phyloP scores from a whole-genome alignment of 2,113 vertebrate species.

The Hirundichthys speculiger region DNA sequence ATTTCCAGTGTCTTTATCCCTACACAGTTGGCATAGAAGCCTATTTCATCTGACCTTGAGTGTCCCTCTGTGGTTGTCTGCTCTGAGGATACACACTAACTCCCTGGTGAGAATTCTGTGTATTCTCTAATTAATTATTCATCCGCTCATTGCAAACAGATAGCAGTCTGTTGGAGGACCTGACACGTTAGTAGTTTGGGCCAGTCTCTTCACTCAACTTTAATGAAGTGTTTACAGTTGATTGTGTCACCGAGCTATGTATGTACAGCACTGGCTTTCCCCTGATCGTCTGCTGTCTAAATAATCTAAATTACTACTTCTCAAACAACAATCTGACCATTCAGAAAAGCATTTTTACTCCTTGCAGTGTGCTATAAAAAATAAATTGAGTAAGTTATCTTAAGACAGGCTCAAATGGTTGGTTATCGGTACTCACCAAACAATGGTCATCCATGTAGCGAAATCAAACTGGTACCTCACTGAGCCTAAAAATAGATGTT shows the following conservation, averaged over 20 bases:
- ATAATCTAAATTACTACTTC: neutral
- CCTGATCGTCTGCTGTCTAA: neutral
- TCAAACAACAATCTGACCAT: neutral
- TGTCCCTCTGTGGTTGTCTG: slow-evolving; percentile 74
- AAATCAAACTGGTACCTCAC: too few relatives aligned
- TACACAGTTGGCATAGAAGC: slow-evolving; percentile 67
- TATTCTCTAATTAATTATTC: slow-evolving; percentile 83
- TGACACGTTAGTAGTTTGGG: slow-evolving; percentile 54
- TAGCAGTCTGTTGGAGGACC: slow-evolving; percentile 60
- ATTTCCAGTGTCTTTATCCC: slow-evolving; percentile 74
- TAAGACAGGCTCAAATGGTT: neutral
- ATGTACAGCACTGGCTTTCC: slow-evolving; percentile 8
- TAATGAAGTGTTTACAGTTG: slow-evolving; percentile 59
- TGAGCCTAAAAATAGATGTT: too few relatives aligned
- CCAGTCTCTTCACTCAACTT: slow-evolving; percentile 54
- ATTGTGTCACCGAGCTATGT: slow-evolving; percentile 42
- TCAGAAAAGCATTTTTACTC: neutral
- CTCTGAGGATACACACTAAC: slow-evolving; percentile 61
- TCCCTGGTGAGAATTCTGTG: slow-evolving; percentile 73
- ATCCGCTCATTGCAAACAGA: slow-evolving; percentile 74
- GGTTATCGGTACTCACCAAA: too few relatives aligned
- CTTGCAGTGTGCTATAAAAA: neutral
- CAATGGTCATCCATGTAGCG: too few relatives aligned
- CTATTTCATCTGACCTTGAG: slow-evolving; percentile 81
- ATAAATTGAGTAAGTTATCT: neutral